Base-by-base conservation (phyloP, 92 coral and sea anemone genomes). In the Palythoa heliodiscus region DNA sequence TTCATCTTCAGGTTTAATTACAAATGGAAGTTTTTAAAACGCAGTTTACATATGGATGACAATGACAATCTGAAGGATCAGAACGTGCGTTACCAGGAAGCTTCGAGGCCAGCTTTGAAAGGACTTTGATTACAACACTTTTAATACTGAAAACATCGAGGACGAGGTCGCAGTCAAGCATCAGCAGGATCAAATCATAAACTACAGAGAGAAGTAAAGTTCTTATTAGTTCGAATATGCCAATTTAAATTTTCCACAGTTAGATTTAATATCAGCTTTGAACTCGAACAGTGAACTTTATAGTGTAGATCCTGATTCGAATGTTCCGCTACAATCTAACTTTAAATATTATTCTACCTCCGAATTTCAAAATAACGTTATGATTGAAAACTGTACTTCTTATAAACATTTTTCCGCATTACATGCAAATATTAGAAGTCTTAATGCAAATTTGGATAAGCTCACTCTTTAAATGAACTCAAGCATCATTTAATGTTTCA, bases 231-330 rank as follows among this genome's bases (percentile, higher is more conserved):
- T 68, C 58, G 78, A 75, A 75, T 75, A 75, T 50, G 40, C 1
- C 23, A 73, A 15, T 58, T 74, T 20, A 50, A 52, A 52, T 53
- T 23, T 50, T 20, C 60, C 78, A 69, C 73, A 50, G 37, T 73
- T 40, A 47, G 77, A 73, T 73, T 43, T 73, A 73, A 48, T 47
- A 73, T 75, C 78, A 22, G 57, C 78, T 11, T 75, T 75, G 78
- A 52, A 75, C 78, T 75, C 64, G 63, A 10, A 75, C 63, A 50
- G 63, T 75, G 64, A 75, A 75, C 78, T 75, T 50, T 48, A 75
- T 35, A 70, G 75, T 70, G 17, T 37, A 29, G 77, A 73, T 73
- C 77, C 77, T 73, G 77, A 73, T n/a, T 73, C 77, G 23, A 73
- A 73, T 73, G 24, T 76, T 68, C n/a, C 58, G 20, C 54, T 24